Conservation (phyloP, 2,113 vertebrate species). For the Ivindomyrus marchei region DNA sequence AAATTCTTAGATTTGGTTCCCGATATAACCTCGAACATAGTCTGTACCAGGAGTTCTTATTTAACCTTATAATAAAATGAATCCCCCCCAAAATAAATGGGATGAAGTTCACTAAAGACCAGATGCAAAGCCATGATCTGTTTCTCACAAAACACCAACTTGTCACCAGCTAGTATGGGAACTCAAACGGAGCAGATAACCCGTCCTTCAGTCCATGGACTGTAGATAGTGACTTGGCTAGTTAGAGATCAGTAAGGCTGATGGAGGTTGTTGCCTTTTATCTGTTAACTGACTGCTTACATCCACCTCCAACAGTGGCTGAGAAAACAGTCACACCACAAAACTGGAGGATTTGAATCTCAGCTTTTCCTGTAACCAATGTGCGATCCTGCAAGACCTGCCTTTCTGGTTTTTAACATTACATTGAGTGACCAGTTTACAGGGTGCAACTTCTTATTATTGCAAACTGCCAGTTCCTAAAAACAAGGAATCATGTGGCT, state of each 20-base stretch:
- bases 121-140: background rate
- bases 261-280: background rate
- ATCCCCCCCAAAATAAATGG: background rate
- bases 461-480: background rate
- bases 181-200: background rate
- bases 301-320: background rate
- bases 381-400: background rate
- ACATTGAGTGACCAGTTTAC: background rate
- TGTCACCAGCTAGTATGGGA: background rate
- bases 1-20: background rate
- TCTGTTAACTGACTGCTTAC: background rate
- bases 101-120: background rate
- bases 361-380: background rate
- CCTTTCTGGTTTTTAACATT: background rate
- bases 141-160: background rate
- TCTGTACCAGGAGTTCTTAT: background rate
- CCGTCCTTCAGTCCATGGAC: background rate
- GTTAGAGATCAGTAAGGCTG: background rate
- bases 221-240: background rate
- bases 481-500: background rate
- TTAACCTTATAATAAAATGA: background rate
- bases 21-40: background rate
- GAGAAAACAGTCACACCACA: background rate
- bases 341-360: background rate
- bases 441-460: background rate